Evolutionary conservation across 2,113 vertebrate genomes (phyloP).

Genomic region (Lagopus leucura): DNA sequence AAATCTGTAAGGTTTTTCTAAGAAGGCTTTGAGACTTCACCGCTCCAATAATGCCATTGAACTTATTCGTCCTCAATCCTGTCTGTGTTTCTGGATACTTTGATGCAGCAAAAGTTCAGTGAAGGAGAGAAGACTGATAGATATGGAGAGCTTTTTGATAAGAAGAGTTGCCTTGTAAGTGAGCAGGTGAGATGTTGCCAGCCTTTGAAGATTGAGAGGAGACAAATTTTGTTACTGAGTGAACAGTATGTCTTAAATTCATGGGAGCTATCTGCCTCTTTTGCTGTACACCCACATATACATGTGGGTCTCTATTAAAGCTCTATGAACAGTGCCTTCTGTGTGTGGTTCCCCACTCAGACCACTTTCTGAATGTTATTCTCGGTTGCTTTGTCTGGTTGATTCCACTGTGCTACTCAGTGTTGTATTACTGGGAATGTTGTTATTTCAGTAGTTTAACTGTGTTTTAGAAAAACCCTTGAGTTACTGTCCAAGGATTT

Average conservation of each 20-base stretch:
- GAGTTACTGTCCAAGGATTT: neutral
- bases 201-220: neutral
- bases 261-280: neutral
- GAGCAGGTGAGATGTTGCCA: neutral
- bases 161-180: neutral
- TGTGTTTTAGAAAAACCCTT: neutral
- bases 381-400: neutral
- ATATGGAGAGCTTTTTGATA: neutral
- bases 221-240: neutral
- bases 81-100: neutral
- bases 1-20: neutral
- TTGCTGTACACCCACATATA: neutral
- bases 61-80: neutral
- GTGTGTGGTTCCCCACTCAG: neutral
- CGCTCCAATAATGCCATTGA: neutral
- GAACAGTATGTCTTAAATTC: neutral
- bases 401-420: fast-evolving
- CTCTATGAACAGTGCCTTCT: fast-evolving
- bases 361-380: neutral
- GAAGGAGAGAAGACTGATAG: neutral
- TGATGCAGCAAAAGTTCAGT: neutral
- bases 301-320: neutral
- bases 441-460: neutral
- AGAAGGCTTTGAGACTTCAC: neutral
- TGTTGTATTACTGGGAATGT: neutral